Conservation (phyloP, 2,113 vertebrate genomes). For the Fulica atra region DNA sequence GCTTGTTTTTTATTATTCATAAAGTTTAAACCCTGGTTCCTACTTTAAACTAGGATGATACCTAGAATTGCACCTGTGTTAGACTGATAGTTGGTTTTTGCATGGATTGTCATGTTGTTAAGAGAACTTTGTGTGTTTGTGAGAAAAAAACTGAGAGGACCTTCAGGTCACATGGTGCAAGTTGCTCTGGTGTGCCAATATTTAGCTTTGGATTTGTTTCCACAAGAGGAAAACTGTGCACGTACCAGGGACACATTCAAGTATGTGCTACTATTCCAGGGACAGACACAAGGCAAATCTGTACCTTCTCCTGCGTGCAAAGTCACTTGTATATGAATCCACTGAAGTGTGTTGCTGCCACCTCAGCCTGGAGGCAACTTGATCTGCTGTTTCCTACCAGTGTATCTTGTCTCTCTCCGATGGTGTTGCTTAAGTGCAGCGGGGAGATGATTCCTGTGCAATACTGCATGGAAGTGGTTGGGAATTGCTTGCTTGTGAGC, state of each 20-base stretch:
- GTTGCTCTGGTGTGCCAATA: not conserved
- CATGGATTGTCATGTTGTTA: not conserved
- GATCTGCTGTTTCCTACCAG: not conserved
- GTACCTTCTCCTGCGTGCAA: not conserved
- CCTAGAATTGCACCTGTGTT: not conserved
- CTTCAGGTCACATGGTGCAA: not conserved
- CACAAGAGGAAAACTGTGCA: not conserved
- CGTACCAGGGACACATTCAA: accelerated
- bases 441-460: not conserved
- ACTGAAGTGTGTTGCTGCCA: not conserved
- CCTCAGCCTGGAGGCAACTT: not conserved
- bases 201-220: not conserved
- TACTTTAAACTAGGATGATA: not conserved
- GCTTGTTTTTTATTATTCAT: not conserved
- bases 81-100: not conserved
- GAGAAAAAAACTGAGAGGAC: not conserved
- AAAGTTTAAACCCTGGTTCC: not conserved
- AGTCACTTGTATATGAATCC: too few species aligned
- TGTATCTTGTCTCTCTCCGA: not conserved
- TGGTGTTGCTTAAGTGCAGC: not conserved
- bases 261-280: not conserved
- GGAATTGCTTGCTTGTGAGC: not conserved
- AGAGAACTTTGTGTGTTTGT: not conserved
- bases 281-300: not conserved
- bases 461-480: not conserved